A percentile compares a stretch with the other conserved stretches of the same genome.
Conservation (phyloP, 2,113 vertebrate genomes). For the Phrynosoma platyrhinos region DNA sequence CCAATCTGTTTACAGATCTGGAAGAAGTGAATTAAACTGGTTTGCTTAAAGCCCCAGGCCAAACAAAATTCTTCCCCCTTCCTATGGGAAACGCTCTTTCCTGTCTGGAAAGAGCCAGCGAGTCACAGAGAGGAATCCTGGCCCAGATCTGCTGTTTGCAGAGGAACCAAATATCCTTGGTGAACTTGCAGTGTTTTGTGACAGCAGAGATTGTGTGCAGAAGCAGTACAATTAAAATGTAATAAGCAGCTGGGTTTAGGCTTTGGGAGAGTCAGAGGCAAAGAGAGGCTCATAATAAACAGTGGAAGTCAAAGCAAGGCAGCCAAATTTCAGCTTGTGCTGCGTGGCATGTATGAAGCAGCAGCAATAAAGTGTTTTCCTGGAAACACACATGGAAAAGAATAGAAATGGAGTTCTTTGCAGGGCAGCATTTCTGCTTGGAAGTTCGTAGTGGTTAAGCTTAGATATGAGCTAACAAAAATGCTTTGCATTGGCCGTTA, state of each 20-base stretch:
- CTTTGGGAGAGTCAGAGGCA: slow-evolving; percentile 14
- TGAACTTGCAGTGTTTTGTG: neutral
- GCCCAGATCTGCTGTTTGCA: neutral
- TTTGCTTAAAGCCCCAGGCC: neutral
- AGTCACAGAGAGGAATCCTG: neutral
- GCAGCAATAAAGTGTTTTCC: neutral
- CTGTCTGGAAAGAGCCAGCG: neutral
- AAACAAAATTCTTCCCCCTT: neutral
- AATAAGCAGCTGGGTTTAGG: slow-evolving; percentile 29
- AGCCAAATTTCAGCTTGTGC: slow-evolving; percentile 14
- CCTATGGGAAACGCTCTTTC: neutral
- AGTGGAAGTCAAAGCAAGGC: neutral
- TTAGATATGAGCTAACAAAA: slow-evolving; percentile 4
- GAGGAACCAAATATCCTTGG: neutral
- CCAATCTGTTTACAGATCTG: neutral
- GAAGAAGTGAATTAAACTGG: neutral
- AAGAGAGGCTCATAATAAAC: slow-evolving; percentile 16
- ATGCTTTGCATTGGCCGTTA: slow-evolving; percentile 3
- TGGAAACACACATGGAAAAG: slow-evolving; percentile 12
- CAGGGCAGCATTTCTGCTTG: neutral
- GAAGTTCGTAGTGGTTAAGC: neutral
- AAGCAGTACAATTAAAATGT: neutral
- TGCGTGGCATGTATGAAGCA: neutral
- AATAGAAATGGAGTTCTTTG: neutral
- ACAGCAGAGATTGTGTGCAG: neutral